A percentile compares a stretch with the other conserved stretches of the same genome.
Conservation (phyloP, 2,797 vertebrate genomes). For the Myotis findleyi region DNA sequence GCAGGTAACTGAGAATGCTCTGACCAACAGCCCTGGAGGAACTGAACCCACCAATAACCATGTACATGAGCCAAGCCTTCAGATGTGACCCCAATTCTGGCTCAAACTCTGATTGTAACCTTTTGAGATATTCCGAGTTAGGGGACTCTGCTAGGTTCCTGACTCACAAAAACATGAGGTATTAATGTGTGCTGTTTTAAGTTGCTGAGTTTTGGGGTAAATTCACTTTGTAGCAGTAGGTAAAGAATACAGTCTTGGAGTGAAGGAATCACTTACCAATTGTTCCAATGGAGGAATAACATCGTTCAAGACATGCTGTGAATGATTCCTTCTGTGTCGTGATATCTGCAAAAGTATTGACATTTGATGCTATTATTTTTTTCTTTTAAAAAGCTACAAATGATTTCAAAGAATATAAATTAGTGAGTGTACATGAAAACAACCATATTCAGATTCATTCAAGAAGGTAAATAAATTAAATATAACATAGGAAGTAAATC, state of each 20-base stretch:
- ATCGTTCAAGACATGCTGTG: slow-evolving; percentile 88
- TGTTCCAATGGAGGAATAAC: slow-evolving; percentile 85
- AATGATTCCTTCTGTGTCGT: slow-evolving; percentile 90
- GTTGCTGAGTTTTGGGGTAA: background rate
- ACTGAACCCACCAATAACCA: background rate
- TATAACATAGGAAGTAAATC: background rate
- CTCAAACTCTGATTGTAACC: background rate
- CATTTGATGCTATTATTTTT: slow-evolving; percentile 22
- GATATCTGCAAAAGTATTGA: slow-evolving; percentile 84
- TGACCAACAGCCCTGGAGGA: background rate
- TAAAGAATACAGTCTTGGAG: background rate
- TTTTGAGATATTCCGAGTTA: background rate
- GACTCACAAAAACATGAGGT: background rate
- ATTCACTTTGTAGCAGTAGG: background rate
- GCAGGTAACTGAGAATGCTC: background rate
- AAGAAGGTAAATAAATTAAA: slow-evolving; percentile 7
- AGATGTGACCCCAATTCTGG: background rate
- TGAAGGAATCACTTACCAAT: slow-evolving; percentile 82
- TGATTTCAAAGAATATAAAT: slow-evolving; percentile 5
- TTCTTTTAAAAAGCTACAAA: background rate
- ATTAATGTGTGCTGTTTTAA: background rate
- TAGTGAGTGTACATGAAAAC: background rate
- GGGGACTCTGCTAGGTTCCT: background rate
- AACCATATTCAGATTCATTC: background rate
- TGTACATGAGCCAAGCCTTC: background rate